Evolutionary conservation across 2,113 vertebrate genomes (phyloP).

Genomic region (Gymnogyps californianus): DNA sequence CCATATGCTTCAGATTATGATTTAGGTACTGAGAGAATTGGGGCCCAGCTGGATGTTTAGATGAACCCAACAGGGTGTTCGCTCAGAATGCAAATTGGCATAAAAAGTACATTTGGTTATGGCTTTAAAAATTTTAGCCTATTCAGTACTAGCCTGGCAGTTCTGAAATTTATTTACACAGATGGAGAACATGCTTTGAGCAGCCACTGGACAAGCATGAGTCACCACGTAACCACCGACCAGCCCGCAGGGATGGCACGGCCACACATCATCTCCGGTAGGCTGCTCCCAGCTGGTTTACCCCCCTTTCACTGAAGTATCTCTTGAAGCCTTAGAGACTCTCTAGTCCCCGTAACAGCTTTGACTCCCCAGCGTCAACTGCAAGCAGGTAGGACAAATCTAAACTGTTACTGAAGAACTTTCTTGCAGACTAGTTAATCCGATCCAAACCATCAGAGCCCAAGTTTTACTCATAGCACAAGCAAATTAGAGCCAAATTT

Average conservation of each 20-base stretch:
- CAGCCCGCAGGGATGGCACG: not conserved
- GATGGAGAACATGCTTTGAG: not conserved
- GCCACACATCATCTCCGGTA: fast-evolving
- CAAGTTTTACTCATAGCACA: not conserved
- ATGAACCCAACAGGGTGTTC: not conserved
- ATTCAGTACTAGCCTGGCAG: not conserved
- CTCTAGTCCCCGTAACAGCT: not conserved
- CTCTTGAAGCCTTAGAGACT: not conserved
- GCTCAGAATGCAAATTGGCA: not conserved
- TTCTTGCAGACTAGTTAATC: not conserved
- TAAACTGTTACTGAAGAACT: not conserved
- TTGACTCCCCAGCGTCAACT: not conserved
- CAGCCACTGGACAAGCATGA: not conserved
- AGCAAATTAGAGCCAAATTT: not conserved
- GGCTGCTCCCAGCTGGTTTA: not conserved
- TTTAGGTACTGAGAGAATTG: not conserved
- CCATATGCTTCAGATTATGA: not conserved
- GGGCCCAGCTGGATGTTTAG: not conserved
- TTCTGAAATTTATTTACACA: not conserved
- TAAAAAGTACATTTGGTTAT: not conserved
- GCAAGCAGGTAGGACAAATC: not conserved
- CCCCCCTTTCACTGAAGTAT: fast-evolving
- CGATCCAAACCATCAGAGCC: not conserved
- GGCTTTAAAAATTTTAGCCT: not conserved
- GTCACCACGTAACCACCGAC: fast-evolving